Conservation (phyloP, 2,888 invertebrate species). For the Rhopalosiphum nymphaeae region DNA sequence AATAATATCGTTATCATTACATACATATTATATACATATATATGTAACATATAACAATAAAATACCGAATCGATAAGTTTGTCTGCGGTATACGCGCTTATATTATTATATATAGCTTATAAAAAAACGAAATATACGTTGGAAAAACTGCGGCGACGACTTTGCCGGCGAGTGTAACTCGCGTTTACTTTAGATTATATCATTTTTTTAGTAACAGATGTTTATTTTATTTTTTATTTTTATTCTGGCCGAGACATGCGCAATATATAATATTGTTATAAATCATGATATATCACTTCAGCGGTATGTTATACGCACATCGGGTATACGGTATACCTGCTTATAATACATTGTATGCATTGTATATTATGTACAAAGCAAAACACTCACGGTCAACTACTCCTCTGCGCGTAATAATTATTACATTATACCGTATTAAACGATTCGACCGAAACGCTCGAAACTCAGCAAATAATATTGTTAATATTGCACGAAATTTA, state of each 20-base stretch:
- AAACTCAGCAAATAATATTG: neutral
- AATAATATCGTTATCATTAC: constrained; percentile 3
- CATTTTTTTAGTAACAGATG: neutral
- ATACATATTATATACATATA: neutral
- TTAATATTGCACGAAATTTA: neutral
- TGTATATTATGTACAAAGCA: neutral
- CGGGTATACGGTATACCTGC: neutral
- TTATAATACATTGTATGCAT: too few relatives aligned
- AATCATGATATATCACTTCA: neutral
- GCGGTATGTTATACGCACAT: neutral
- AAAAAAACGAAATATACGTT: neutral
- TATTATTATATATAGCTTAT: neutral
- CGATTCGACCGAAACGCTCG: neutral
- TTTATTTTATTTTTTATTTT: neutral
- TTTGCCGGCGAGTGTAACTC: neutral
- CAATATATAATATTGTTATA: neutral
- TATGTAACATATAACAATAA: neutral
- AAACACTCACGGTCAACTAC: neutral
- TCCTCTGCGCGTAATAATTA: neutral
- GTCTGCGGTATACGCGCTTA: neutral
- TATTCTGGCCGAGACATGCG: neutral
- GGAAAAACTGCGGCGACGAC: neutral
- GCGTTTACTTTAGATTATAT: neutral
- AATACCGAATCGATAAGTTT: neutral
- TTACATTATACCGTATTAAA: neutral